Conservation (phyloP, 2,797 vertebrate species). For the Rachycentron canadum region DNA sequence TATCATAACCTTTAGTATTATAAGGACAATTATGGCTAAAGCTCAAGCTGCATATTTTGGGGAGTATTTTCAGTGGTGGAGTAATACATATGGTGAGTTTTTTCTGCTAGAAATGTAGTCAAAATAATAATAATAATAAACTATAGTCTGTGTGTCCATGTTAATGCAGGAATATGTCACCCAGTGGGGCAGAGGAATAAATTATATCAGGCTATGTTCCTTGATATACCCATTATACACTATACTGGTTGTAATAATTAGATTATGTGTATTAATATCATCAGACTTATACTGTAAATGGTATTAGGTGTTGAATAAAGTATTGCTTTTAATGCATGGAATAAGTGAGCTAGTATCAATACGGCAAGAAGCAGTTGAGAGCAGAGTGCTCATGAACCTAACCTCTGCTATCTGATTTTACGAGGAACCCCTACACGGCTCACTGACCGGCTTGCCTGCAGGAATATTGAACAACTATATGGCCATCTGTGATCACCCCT, state of each 20-base stretch:
- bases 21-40: too few species aligned
- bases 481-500: background rate
- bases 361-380: background rate
- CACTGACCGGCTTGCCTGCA: conserved; percentile 24
- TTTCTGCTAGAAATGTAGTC: background rate
- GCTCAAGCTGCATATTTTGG: too few species aligned
- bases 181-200: background rate
- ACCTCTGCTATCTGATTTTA: conserved; percentile 8
- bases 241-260: background rate
- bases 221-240: background rate
- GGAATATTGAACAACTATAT: conserved; percentile 44
- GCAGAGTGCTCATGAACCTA: background rate
- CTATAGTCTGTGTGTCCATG: background rate
- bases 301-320: background rate
- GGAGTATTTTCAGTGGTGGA: background rate
- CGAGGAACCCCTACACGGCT: conserved; percentile 6
- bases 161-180: background rate
- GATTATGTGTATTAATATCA: too few species aligned
- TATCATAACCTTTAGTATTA: too few species aligned
- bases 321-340: background rate
- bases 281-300: background rate
- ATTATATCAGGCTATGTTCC: background rate
- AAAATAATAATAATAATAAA: background rate
- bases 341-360: background rate
- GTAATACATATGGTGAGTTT: background rate